A percentile compares a stretch with the other conserved stretches of the same genome.
These are phyloP conservation scores for Marisa cornuarietis DNA, from an alignment of 1,140 invertebrate species.

Conservation along the genomic window DNA sequence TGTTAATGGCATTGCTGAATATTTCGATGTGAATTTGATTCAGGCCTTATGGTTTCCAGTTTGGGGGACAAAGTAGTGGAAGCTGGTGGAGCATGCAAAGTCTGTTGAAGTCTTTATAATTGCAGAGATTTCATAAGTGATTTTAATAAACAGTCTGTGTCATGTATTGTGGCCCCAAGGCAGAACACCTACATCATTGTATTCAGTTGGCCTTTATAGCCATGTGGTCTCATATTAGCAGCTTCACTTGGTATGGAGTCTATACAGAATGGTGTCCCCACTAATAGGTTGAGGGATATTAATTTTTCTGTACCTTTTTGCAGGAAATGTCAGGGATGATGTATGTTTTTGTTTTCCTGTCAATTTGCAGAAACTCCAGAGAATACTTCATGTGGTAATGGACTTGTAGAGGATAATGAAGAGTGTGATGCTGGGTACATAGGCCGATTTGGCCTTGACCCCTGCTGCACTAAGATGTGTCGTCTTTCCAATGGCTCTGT, in stretches of 20 bases:
- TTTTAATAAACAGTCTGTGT: no score
- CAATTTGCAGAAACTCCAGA: constrained; percentile 7
- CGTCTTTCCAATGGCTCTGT: constrained; percentile 24
- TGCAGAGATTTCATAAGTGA: no score
- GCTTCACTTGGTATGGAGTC: neutral
- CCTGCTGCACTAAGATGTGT: constrained; percentile 44
- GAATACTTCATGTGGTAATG: constrained; percentile 50
- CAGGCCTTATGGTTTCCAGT: no score
- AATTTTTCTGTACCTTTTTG: neutral
- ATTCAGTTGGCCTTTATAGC: neutral
- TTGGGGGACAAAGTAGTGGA: no score
- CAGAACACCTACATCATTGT: no score
- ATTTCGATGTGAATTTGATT: no score
- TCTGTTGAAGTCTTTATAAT: no score
- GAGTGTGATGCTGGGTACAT: constrained; percentile 58
- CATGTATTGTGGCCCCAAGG: no score
- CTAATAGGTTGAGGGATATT: neutral
- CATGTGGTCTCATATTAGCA: neutral
- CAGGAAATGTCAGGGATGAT: neutral
- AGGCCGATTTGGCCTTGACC: constrained; percentile 42
- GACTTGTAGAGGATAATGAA: constrained; percentile 36
- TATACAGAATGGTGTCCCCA: neutral
- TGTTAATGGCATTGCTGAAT: no score
- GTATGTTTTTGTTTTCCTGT: neutral
- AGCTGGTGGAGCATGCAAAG: no score